Conservation (phyloP, 92 coral and sea anemone genomes). For the Virgularia gustaviana region DNA sequence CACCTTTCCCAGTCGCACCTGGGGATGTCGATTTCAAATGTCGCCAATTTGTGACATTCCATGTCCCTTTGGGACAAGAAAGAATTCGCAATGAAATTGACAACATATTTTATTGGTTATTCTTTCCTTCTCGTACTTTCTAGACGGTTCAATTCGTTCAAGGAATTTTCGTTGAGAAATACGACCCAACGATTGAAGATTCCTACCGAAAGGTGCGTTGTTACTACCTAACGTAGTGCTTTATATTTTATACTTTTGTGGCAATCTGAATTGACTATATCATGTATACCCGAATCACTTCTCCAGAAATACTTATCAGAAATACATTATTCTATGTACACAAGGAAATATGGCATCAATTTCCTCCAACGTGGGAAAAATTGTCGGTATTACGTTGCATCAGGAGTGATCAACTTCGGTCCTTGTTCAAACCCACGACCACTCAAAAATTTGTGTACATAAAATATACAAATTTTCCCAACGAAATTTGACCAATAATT, state of each 20-base stretch:
- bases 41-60: constrained; percentile 23
- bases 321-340: no score
- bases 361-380: no score
- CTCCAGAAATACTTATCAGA: no score
- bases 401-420: no score
- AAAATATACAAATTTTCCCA: constrained; percentile 1
- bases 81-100: not conserved
- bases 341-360: no score
- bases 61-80: constrained; percentile 8
- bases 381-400: no score
- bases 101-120: not conserved
- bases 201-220: constrained; percentile 91
- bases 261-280: not conserved
- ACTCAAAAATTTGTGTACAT: no score
- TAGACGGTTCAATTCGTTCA: constrained; percentile 99
- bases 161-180: constrained; percentile 97
- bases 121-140: not conserved
- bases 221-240: not conserved
- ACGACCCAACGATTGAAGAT: constrained; percentile 98
- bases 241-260: not conserved
- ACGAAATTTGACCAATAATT: not conserved
- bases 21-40: constrained; percentile 38
- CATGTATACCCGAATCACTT: not conserved
- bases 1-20: not conserved
- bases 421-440: no score